These are phyloP conservation scores for Anoplophora glabripennis DNA, from an alignment of 1,140 invertebrate species.

Conservation along the genomic window DNA sequence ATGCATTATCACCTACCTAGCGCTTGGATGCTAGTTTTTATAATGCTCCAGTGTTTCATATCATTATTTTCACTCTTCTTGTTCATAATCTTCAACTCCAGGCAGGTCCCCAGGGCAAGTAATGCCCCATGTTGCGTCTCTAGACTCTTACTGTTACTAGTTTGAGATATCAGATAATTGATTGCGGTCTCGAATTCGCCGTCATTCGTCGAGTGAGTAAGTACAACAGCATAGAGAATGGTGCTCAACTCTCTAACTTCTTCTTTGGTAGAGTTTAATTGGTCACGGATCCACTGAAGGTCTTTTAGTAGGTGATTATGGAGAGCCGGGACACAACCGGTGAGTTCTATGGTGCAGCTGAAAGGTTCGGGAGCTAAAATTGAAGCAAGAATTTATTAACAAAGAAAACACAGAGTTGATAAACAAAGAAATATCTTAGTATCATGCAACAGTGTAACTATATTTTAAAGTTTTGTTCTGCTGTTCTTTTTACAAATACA, in stretches of 20 bases:
- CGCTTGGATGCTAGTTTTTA: constrained; percentile 10
- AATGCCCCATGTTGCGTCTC: constrained; percentile 74
- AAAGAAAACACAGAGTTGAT: too few relatives aligned
- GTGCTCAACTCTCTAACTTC: constrained; percentile 70
- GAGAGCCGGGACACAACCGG: constrained; percentile 62
- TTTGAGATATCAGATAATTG: constrained; percentile 54
- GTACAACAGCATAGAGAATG: constrained; percentile 66
- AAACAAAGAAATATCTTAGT: too few relatives aligned
- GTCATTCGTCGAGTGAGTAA: constrained; percentile 51
- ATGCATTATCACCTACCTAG: neutral
- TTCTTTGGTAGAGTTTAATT: constrained; percentile 69
- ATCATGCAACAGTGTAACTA: too few relatives aligned
- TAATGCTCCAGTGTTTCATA: too few relatives aligned
- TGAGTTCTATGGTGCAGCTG: constrained; percentile 69
- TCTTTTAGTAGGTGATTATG: constrained; percentile 39
- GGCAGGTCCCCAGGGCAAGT: constrained; percentile 62
- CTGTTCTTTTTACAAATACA: too few relatives aligned
- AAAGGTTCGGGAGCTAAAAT: constrained; percentile 60
- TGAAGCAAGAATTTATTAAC: constrained; percentile 15
- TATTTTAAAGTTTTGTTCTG: too few relatives aligned
- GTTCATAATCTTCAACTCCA: constrained; percentile 57
- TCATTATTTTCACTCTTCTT: too few relatives aligned
- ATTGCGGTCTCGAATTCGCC: constrained; percentile 57
- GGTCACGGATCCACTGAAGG: constrained; percentile 59
- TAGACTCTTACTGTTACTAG: constrained; percentile 55